A percentile compares a stretch with the other conserved stretches of the same genome.
Conservation (phyloP, 2,113 vertebrate species). For the Irena cyanogastra region DNA sequence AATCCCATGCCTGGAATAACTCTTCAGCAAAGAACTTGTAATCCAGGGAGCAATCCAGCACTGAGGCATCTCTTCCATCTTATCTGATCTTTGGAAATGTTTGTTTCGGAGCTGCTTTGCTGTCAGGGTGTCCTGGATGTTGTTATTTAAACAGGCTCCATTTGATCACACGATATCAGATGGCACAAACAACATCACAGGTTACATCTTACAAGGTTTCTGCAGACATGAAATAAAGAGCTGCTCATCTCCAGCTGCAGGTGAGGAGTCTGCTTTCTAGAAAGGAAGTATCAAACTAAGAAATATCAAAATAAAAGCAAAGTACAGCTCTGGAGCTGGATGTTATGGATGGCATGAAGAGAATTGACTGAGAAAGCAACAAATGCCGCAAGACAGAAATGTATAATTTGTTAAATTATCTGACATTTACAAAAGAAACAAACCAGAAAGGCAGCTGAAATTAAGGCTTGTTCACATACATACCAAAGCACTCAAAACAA, state of each 20-base stretch:
- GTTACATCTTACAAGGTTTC: conserved; percentile 43
- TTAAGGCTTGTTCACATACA: background rate
- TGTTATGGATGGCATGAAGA: background rate
- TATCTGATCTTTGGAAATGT: background rate
- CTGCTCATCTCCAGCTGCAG: background rate
- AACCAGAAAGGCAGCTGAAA: background rate
- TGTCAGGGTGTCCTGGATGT: conserved; percentile 20
- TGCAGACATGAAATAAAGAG: background rate
- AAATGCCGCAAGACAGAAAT: background rate
- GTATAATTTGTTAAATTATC: background rate
- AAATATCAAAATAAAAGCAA: background rate
- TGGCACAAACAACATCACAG: conserved; percentile 23
- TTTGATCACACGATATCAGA: conserved; percentile 30
- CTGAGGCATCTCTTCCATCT: background rate
- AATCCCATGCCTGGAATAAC: background rate
- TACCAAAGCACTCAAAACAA: background rate
- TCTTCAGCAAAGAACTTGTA: background rate
- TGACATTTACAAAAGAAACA: conserved; percentile 21
- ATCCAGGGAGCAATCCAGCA: background rate
- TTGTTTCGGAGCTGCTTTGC: background rate
- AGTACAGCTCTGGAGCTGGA: background rate
- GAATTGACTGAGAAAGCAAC: background rate
- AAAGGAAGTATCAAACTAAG: background rate
- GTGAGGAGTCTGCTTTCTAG: background rate
- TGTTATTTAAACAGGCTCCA: conserved; percentile 14